These are phyloP conservation scores for Stercorarius parasiticus DNA, from an alignment of 2,113 vertebrate genomes.

Conservation along the genomic window DNA sequence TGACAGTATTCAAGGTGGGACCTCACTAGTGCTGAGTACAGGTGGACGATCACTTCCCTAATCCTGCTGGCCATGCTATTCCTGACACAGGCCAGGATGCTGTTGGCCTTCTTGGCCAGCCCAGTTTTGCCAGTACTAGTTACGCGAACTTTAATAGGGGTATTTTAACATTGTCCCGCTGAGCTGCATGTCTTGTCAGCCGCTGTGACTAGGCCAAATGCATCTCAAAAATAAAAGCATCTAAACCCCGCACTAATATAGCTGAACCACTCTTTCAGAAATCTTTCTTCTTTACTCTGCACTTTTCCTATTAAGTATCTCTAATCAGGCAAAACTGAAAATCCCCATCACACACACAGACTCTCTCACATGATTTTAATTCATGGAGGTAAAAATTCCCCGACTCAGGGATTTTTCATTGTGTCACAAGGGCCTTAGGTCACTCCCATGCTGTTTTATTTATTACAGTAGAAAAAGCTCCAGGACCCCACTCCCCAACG, in stretches of 20 bases:
- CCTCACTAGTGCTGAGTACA: neutral
- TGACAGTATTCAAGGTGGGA: neutral
- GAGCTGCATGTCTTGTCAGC: neutral
- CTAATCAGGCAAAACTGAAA: conserved; percentile 38
- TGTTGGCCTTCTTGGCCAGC: neutral
- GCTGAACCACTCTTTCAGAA: neutral
- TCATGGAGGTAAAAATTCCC: neutral
- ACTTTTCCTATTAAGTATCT: neutral
- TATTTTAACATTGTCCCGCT: neutral
- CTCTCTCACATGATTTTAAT: conserved; percentile 17
- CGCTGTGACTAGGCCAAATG: neutral
- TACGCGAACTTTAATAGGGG: neutral
- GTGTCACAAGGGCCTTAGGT: conserved; percentile 4
- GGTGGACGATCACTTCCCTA: neutral
- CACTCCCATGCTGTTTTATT: neutral
- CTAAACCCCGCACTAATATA: neutral
- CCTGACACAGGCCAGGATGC: neutral
- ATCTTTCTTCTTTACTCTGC: neutral
- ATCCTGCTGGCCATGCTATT: neutral
- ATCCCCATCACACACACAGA: neutral
- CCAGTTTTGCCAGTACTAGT: neutral
- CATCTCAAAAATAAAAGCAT: neutral
- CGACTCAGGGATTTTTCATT: neutral
- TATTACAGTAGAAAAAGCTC: neutral
- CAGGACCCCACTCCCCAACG: neutral